Conservation (phyloP, 1,140 invertebrate genomes). For the Trichogramma pretiosum region DNA sequence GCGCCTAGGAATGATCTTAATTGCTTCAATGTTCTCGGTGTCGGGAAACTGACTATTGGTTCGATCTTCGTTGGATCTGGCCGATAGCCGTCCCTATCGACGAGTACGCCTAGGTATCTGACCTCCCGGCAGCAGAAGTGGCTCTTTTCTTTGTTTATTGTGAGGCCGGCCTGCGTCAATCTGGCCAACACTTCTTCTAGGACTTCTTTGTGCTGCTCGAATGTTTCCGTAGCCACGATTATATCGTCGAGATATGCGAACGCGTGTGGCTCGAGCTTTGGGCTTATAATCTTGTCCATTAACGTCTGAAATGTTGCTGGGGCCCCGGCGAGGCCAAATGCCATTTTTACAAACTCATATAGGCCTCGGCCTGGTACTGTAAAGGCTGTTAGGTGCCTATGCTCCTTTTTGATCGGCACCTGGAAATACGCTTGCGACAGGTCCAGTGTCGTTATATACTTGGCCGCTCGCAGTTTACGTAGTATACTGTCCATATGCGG, state of each 20-base stretch:
- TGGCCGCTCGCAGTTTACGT: slow-evolving; percentile 28
- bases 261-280: not conserved
- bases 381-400: not conserved
- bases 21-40: slow-evolving; percentile 11
- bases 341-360: not conserved
- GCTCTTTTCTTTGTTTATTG: not conserved
- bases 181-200: not conserved
- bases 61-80: not conserved
- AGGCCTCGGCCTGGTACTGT: not conserved
- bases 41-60: not conserved
- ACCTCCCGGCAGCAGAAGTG: not conserved
- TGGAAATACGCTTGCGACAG: slow-evolving; percentile 3
- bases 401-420: not conserved
- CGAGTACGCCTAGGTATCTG: not conserved
- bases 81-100: not conserved
- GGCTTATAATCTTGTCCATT: no score
- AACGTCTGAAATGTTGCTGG: no score
- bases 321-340: no score
- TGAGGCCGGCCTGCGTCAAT: not conserved
- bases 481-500: slow-evolving; percentile 44
- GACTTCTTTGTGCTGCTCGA: not conserved
- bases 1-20: slow-evolving; percentile 17
- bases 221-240: not conserved
- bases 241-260: not conserved
- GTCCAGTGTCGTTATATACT: slow-evolving; percentile 31